Base-by-base conservation (phyloP, 2,113 vertebrate species). In the Sisor rabdophorus region DNA sequence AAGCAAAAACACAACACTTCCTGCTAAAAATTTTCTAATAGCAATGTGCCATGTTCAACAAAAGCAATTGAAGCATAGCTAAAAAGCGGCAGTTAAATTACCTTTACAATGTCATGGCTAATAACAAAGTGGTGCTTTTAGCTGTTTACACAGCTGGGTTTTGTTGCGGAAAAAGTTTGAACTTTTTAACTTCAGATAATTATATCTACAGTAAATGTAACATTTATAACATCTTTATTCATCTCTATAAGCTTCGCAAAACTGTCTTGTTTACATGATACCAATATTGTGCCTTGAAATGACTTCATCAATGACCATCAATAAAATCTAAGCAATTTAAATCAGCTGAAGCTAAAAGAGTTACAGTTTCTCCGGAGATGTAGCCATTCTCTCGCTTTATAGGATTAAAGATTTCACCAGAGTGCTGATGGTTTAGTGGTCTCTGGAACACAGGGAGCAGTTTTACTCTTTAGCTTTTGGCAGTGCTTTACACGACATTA, bases 1-100 rank as follows among this genome's bases (percentile, higher is more conserved):
- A 73, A 74, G 58, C 56, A 52, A 74, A 60, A 74, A 61, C 30
- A 63, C 44, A 50, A 44, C 24, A 55, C 56, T 48, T 20, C 44
- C 56, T 44, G 48, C 47, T 22, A 48, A 63, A n/a, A 22, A 48
- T 56, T 3, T 74, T 47, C 20, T 63, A 74, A 50, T 52, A 74
- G 48, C 36, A 60, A 60, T n/a, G 58, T 73, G 71, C 3, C 56
- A 61, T n/a, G 16, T 59, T 50, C 40, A 30, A 61, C 71, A 52
- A 52, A 6, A 73, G 71, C 71, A 48, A 28, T 15, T 48, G 26
- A 9, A 47, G 55, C 17, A 28, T 7, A 2, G 4, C 22, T 47
- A 36, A 30, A 30, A 60, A 73, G n/a, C 71, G 24, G 10, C 54
- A 74, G 26, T 61, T 52, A 32, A 63, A 52, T 47, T 61, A 11